A percentile compares a stretch with the other conserved stretches of the same genome.
These are phyloP conservation scores for Myanophis thanlyinensis DNA, from an alignment of 2,113 vertebrate species.

Conservation along the genomic window DNA sequence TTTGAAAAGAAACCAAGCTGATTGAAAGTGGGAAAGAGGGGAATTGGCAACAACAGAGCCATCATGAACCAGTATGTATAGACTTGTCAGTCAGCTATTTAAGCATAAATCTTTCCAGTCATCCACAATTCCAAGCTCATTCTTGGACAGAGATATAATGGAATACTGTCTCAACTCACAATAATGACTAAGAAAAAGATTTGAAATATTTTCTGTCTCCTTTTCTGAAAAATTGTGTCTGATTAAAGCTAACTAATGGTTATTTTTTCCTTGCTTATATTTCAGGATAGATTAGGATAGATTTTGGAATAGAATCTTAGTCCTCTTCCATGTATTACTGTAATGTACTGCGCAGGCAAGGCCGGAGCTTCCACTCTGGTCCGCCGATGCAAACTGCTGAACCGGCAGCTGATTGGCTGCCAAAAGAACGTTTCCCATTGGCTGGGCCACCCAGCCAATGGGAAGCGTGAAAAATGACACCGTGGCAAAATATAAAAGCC, in stretches of 20 bases:
- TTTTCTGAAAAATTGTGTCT: neutral
- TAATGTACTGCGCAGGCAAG: too few relatives aligned
- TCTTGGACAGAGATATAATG: neutral
- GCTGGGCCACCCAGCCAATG: too few relatives aligned
- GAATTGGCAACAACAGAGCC: neutral
- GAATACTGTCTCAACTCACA: neutral
- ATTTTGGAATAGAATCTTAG: neutral
- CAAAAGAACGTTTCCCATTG: too few relatives aligned
- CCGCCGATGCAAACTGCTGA: too few relatives aligned
- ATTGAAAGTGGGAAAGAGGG: neutral
- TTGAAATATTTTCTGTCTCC: neutral
- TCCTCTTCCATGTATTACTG: neutral
- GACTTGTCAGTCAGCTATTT: neutral
- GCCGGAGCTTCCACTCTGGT: too few relatives aligned
- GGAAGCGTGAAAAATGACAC: too few relatives aligned
- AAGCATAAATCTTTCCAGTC: neutral
- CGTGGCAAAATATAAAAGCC: too few relatives aligned
- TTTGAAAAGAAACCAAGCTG: neutral
- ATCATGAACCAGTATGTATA: neutral
- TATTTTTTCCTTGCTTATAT: neutral
- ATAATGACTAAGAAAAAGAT: neutral
- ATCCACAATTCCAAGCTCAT: neutral
- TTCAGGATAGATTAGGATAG: neutral
- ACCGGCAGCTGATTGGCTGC: too few relatives aligned
- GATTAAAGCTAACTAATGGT: neutral